Conservation (phyloP, 2,797 vertebrate species). For the Anniella stebbinsi region DNA sequence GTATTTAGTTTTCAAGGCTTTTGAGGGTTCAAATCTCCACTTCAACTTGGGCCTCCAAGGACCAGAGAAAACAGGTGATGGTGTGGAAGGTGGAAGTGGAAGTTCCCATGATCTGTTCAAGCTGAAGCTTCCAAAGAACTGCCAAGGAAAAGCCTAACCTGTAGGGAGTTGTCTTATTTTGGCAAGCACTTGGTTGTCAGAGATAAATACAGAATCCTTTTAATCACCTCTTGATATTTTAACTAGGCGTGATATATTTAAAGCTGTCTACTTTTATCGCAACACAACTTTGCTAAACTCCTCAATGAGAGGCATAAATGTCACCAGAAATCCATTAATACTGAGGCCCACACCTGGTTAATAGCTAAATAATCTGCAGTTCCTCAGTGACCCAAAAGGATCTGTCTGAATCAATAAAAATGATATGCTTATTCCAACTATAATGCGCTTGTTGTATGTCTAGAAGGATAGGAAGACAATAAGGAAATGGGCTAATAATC, state of each 20-base stretch:
- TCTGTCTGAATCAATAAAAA: background rate
- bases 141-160: background rate
- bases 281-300: background rate
- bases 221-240: slow-evolving; percentile 2
- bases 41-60: background rate
- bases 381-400: background rate
- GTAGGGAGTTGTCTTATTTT: background rate
- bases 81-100: too few relatives aligned
- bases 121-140: background rate
- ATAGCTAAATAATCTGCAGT: background rate
- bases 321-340: background rate
- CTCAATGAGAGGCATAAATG: background rate
- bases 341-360: background rate
- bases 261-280: background rate
- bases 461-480: background rate
- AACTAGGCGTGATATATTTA: background rate
- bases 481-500: slow-evolving; percentile 43
- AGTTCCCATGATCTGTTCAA: background rate
- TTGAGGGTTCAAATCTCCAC: background rate
- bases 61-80: too few relatives aligned
- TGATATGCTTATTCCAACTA: background rate
- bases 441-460: background rate
- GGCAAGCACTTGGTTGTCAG: background rate
- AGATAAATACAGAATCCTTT: background rate
- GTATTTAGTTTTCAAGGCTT: background rate